Evolutionary conservation across 2,888 invertebrate genomes (phyloP).

Genomic region (Sinotaia quadrata): DNA sequence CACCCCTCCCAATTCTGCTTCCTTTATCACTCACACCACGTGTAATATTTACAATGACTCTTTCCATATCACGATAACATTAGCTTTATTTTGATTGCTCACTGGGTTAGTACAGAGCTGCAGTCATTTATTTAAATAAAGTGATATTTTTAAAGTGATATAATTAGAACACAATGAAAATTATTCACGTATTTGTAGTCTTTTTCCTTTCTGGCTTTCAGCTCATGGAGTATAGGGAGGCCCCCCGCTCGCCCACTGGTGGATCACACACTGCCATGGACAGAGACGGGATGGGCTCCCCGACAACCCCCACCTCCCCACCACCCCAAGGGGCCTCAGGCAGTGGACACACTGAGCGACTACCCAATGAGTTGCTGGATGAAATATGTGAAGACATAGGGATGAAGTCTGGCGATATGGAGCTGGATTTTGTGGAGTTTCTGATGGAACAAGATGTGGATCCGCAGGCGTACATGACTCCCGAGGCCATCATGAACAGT

Average conservation of each 20-base stretch:
- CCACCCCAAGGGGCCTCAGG: slow-evolving; percentile 47
- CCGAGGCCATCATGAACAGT: slow-evolving; percentile 48
- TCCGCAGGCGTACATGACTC: slow-evolving; percentile 60
- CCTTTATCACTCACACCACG: not conserved
- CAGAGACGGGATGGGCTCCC: slow-evolving; percentile 57
- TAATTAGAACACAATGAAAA: too few species aligned
- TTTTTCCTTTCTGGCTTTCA: slow-evolving; percentile 38
- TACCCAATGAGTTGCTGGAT: slow-evolving; percentile 67
- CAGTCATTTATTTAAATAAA: too few species aligned
- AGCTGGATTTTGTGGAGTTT: slow-evolving; percentile 69
- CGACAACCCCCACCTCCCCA: slow-evolving; percentile 59
- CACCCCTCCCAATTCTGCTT: not conserved
- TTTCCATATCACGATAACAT: too few species aligned
- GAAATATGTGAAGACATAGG: slow-evolving; percentile 72
- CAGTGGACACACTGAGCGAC: slow-evolving; percentile 51
- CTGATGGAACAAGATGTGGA: slow-evolving; percentile 64
- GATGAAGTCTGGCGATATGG: slow-evolving; percentile 69
- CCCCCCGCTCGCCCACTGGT: slow-evolving; percentile 51
- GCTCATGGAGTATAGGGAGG: slow-evolving; percentile 67
- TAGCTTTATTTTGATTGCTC: too few species aligned
- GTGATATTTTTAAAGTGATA: too few species aligned
- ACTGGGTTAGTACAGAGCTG: too few species aligned
- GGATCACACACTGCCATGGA: slow-evolving; percentile 57
- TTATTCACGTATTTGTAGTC: not conserved
- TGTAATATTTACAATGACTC: not conserved